A percentile compares a stretch with the other conserved stretches of the same genome.
These are phyloP conservation scores for Melanotaenia nigrans DNA, from an alignment of 2,797 vertebrate genomes.

Conservation along the genomic window DNA sequence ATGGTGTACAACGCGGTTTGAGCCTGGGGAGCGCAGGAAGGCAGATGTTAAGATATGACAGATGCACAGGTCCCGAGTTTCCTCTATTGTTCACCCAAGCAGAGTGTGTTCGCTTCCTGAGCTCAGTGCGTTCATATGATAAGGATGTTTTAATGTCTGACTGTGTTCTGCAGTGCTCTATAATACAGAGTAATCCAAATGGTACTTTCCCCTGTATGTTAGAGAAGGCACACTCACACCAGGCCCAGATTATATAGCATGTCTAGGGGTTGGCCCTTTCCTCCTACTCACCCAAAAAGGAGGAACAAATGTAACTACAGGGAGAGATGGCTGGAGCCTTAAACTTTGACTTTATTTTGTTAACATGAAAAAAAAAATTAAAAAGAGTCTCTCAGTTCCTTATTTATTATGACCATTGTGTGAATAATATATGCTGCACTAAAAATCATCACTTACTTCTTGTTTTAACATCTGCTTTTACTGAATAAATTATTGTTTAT, in stretches of 20 bases:
- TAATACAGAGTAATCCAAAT: conserved; percentile 49
- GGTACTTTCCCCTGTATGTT: conserved; percentile 75
- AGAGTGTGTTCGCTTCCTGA: conserved; percentile 72
- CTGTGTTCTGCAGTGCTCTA: conserved; percentile 19
- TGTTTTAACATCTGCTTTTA: not conserved
- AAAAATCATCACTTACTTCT: not conserved
- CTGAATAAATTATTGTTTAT: not conserved
- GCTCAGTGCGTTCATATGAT: conserved; percentile 51
- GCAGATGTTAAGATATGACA: conserved; percentile 43
- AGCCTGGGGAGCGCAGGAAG: conserved; percentile 46
- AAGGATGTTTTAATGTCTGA: conserved; percentile 47
- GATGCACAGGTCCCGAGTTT: conserved; percentile 60
- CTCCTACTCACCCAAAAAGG: conserved; percentile 43
- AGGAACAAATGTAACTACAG: conserved; percentile 49
- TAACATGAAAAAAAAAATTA: not conserved
- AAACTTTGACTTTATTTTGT: not conserved
- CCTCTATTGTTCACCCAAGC: conserved; percentile 62
- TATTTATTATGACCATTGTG: not conserved
- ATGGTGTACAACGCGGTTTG: conserved; percentile 36
- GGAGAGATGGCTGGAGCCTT: conserved; percentile 38
- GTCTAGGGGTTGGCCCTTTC: conserved; percentile 63
- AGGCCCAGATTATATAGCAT: conserved; percentile 29
- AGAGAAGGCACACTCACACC: conserved; percentile 24
- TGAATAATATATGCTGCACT: not conserved
- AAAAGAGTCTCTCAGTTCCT: conserved; percentile 39